Evolutionary conservation across 1,140 invertebrate genomes (phyloP).

Genomic region (Phymorhynchus buccinoides): DNA sequence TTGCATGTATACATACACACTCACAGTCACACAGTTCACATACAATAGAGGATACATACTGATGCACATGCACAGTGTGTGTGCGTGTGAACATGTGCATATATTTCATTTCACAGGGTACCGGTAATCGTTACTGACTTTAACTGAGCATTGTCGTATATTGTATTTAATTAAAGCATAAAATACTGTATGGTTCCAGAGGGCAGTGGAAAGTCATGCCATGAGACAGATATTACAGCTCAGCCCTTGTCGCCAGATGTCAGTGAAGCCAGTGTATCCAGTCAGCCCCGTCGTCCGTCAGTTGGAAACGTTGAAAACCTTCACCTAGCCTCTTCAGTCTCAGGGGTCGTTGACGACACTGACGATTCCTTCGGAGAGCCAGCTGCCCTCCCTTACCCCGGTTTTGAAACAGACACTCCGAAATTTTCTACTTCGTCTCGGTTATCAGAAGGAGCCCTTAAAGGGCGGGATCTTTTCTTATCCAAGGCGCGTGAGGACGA

Average conservation of each 20-base stretch:
- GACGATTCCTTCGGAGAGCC: not conserved
- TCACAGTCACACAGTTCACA: not conserved
- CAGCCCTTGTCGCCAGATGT: not conserved
- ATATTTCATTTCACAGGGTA: too few relatives aligned
- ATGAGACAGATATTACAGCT: constrained; percentile 28
- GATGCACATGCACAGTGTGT: too few relatives aligned
- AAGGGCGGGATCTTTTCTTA: constrained; percentile 33
- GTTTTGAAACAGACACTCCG: not conserved
- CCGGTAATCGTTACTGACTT: too few relatives aligned
- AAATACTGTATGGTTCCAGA: constrained; percentile 15
- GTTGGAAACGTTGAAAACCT: not conserved
- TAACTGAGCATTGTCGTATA: too few relatives aligned
- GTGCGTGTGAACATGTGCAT: too few relatives aligned
- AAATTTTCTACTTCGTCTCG: too few relatives aligned
- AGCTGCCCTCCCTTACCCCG: not conserved
- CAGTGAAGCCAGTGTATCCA: constrained; percentile 6
- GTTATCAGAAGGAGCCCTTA: constrained; percentile 8
- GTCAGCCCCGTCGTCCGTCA: not conserved
- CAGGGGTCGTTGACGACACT: not conserved
- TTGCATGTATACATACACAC: not conserved
- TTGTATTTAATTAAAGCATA: too few relatives aligned
- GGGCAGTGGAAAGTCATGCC: constrained; percentile 4
- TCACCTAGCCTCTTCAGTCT: not conserved
- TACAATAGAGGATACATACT: too few relatives aligned
- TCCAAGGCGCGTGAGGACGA: constrained; percentile 29